Percentiles rank a stretch among this genome's conserved stretches.
These are phyloP conservation scores for Macheiramphus alcinus DNA, from an alignment of 2,113 vertebrate species.

Conservation along the genomic window DNA sequence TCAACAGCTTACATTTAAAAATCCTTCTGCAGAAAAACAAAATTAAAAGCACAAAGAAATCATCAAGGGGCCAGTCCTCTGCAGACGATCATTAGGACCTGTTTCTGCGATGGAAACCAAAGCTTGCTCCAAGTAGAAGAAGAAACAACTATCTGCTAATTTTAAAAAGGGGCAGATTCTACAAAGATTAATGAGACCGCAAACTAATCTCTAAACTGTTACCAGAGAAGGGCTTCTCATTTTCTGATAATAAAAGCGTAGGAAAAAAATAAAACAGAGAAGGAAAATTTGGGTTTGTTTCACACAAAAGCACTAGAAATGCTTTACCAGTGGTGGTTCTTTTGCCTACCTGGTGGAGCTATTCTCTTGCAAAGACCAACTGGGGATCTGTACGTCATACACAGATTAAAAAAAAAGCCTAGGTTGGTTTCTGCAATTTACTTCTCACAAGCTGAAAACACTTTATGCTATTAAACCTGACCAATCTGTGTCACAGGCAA, in stretches of 20 bases:
- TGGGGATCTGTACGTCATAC: neutral
- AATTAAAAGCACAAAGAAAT: neutral
- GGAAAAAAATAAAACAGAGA: neutral
- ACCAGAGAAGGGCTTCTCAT: neutral
- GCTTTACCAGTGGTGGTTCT: neutral
- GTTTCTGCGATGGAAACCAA: neutral
- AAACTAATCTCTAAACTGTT: neutral
- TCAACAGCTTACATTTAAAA: neutral
- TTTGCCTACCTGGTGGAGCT: neutral
- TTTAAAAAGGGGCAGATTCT: neutral
- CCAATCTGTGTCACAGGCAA: conserved; percentile 22
- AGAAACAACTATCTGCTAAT: neutral
- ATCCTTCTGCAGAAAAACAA: neutral
- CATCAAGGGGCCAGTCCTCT: fast-evolving
- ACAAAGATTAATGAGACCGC: neutral
- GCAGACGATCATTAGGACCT: neutral
- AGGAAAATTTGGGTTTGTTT: neutral
- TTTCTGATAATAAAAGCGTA: neutral
- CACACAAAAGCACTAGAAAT: neutral
- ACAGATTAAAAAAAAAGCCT: neutral
- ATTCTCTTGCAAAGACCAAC: neutral
- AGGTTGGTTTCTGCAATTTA: neutral
- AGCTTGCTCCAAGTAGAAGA: neutral
- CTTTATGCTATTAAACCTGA: neutral
- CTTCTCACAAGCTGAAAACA: neutral